Conservation (phyloP, 2,888 invertebrate genomes). For the Itoplectis maculator region DNA sequence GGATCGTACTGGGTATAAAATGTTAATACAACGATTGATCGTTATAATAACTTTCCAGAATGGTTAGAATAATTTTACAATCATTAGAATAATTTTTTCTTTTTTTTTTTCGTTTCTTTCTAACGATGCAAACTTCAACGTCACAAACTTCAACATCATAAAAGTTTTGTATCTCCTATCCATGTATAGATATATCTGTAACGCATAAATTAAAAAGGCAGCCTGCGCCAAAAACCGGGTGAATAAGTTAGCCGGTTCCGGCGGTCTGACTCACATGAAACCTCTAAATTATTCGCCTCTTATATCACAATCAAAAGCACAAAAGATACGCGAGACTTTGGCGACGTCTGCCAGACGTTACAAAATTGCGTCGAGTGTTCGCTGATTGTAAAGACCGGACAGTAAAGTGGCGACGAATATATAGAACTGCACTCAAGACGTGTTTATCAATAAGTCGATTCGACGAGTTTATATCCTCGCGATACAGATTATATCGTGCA, state of each 20-base stretch:
- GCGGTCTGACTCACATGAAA: conserved; percentile 32
- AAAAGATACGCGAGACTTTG: not conserved
- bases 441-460: conserved; percentile 41
- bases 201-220: not conserved
- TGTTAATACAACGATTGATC: no score
- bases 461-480: not conserved
- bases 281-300: not conserved
- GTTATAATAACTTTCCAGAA: no score
- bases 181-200: conserved; percentile 22
- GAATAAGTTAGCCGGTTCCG: conserved; percentile 26
- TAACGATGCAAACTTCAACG: no score
- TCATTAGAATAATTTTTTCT: no score
- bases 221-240: conserved; percentile 12
- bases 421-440: conserved; percentile 24
- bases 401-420: not conserved
- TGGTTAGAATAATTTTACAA: no score
- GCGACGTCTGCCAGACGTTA: conserved; percentile 21
- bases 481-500: conserved; percentile 1
- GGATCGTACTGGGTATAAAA: no score
- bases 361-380: not conserved
- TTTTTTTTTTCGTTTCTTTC: no score
- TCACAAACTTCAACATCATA: no score
- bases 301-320: not conserved
- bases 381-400: not conserved
- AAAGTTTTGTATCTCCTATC: no score